Percentiles rank a stretch among this genome's conserved stretches.
phyloP scores from a whole-genome alignment of 35 echinoderm and acorn worm species.

The Ptychodera flava region DNA sequence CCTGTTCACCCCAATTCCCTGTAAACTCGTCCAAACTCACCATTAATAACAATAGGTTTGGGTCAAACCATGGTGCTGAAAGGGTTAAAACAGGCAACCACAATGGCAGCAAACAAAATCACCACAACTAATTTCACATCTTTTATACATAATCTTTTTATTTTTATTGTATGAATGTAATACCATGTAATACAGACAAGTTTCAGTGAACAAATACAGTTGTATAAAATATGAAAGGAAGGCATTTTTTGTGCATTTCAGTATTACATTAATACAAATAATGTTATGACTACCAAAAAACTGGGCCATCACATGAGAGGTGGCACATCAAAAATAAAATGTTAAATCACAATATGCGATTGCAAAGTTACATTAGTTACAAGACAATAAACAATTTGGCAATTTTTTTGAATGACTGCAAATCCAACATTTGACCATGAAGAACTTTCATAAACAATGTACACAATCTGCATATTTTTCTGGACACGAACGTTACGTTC shows the following conservation, averaged over 20 bases:
- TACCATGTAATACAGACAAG: not conserved
- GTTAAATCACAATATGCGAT: no score
- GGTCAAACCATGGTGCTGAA: no score
- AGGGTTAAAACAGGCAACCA: no score
- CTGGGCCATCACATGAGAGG: no score
- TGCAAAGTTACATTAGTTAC: not conserved
- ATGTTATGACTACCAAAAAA: not conserved
- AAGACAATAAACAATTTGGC: not conserved
- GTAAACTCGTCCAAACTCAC: no score
- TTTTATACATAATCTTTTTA: not conserved
- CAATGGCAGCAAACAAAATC: no score
- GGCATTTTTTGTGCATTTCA: not conserved
- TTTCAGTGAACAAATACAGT: not conserved
- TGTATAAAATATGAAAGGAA: not conserved
- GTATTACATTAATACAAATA: not conserved
- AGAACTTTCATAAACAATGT: not conserved
- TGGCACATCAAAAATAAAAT: no score
- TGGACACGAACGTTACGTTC: no score
- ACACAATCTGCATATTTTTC: no score
- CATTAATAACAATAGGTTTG: no score
- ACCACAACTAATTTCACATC: not conserved
- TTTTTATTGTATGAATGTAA: not conserved
- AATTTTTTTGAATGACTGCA: not conserved
- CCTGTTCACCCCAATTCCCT: no score
- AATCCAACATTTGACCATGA: not conserved